Percentiles rank a stretch among this genome's conserved stretches.
Evolutionary conservation across 2,888 invertebrate genomes (phyloP).

Genomic region (Agonopterix subpropinquella): DNA sequence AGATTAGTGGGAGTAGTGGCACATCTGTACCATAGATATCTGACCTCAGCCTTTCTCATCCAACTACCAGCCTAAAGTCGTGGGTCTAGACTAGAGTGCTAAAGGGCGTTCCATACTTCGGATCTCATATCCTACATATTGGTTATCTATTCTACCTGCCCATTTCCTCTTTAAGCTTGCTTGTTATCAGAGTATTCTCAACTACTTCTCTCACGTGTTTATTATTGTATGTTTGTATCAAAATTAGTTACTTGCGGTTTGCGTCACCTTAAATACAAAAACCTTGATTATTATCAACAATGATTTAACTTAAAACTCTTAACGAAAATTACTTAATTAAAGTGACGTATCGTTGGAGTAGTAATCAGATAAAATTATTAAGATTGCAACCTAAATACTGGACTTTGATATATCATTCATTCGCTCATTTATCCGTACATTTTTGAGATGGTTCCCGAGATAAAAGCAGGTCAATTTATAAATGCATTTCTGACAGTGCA

Average conservation of each 20-base stretch:
- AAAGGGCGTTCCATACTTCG: too few relatives aligned
- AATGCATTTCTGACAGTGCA: slow-evolving; percentile 35
- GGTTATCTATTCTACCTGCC: too few relatives aligned
- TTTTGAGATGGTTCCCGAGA: slow-evolving; percentile 24
- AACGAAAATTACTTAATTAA: slow-evolving; percentile 49
- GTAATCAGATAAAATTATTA: slow-evolving; percentile 57
- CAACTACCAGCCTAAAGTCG: too few relatives aligned
- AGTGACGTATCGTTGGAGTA: slow-evolving; percentile 26
- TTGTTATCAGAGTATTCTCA: too few relatives aligned
- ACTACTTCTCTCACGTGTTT: too few relatives aligned
- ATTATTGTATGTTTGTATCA: too few relatives aligned
- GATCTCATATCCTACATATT: too few relatives aligned
- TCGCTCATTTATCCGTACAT: slow-evolving; percentile 15
- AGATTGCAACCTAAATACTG: slow-evolving; percentile 55
- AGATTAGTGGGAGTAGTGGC: too few relatives aligned
- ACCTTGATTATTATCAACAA: slow-evolving; percentile 25
- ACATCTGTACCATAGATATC: too few relatives aligned
- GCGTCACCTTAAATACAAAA: slow-evolving; percentile 12
- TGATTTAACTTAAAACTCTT: slow-evolving; percentile 16
- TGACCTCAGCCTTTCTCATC: too few relatives aligned
- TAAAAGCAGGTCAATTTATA: slow-evolving; percentile 51
- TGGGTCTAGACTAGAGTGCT: too few relatives aligned
- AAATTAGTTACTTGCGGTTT: slow-evolving; percentile 17
- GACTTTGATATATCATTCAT: slow-evolving; percentile 66
- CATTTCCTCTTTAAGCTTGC: too few relatives aligned